Base-by-base conservation (phyloP, 2,113 vertebrate genomes). In the Myanophis thanlyinensis region DNA sequence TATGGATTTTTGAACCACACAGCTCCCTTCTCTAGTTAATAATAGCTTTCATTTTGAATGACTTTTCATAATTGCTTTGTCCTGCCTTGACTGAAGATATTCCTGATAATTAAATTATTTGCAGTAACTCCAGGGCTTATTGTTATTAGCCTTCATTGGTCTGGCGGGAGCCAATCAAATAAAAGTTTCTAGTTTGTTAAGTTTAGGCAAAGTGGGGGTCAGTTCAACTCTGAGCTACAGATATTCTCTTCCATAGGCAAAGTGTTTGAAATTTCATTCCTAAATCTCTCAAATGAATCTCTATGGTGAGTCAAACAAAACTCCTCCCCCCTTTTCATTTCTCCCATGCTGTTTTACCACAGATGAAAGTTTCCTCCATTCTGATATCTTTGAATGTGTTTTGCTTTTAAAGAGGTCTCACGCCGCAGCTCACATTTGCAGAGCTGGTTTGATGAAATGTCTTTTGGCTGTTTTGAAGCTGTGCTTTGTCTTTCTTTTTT, bases 1-100 rank as follows among this genome's bases (percentile, higher is more conserved):
- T 94, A 92, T 93, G 35, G 91, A 87, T 85, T 90, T 23, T 92
- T 62, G 89, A 95, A 92, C 87, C 90, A 90, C 1, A 80, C 89
- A 92, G 96, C 85, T 87, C 46, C 48, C 90, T 92, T 91, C 88
- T 91, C 88, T 93, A 0, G 92, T 96, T 88, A 87, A 35, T 94
- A 95, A 93, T 91, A 93, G 92, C 93, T 95, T 95, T 88, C 11
- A 25, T 95, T 95, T 87, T 87, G n/a, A 0, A 0, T 91, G 93
- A 87, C 92, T 87, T 96, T 95, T 96, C 94, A 94, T 23, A 95
- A 93, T 94, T 96, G 91, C 56, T 96, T 95, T 95, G 94, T 73
- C 80, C 44, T 91, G 73, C 35, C 52, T 89, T 80, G 18, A 90
- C 92, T 89, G 73, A 95, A 92, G 80, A 93, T 95, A 91, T 91